phyloP scores from a whole-genome alignment of 1,140 invertebrate species.

The Solen grandis region DNA sequence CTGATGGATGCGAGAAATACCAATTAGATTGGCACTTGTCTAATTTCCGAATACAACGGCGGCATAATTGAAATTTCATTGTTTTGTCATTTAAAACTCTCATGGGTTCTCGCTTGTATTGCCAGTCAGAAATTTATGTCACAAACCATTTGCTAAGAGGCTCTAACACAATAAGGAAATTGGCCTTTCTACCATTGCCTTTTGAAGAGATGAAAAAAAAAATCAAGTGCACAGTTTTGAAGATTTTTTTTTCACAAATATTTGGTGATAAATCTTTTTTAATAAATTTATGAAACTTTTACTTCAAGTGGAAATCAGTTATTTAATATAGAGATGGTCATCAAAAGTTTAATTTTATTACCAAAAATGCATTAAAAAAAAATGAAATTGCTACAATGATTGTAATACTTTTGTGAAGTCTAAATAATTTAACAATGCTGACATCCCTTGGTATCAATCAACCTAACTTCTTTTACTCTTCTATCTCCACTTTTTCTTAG shows the following conservation, averaged over 20 bases:
- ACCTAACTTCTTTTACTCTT: no score
- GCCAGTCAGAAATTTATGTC: slow-evolving; percentile 3
- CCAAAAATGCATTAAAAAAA: no score
- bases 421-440: no score
- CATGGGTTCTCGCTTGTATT: background rate
- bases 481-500: no score
- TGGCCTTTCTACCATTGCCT: no score
- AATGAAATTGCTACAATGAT: no score
- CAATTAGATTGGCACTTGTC: slow-evolving; percentile 29
- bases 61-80: background rate
- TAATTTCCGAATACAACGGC: slow-evolving; percentile 21
- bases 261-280: background rate
- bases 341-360: no score
- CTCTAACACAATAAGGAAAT: no score
- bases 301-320: background rate
- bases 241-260: slow-evolving; percentile 1
- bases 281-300: background rate
- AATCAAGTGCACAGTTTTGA: background rate
- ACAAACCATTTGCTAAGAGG: slow-evolving; percentile 6
- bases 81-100: slow-evolving; percentile 2
- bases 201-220: background rate
- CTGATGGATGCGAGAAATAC: slow-evolving; percentile 9
- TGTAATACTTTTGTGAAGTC: no score
- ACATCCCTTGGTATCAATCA: no score
- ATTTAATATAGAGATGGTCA: background rate